These are phyloP conservation scores for Peribatodes rhomboidaria DNA, from an alignment of 2,888 invertebrate species.

Conservation along the genomic window DNA sequence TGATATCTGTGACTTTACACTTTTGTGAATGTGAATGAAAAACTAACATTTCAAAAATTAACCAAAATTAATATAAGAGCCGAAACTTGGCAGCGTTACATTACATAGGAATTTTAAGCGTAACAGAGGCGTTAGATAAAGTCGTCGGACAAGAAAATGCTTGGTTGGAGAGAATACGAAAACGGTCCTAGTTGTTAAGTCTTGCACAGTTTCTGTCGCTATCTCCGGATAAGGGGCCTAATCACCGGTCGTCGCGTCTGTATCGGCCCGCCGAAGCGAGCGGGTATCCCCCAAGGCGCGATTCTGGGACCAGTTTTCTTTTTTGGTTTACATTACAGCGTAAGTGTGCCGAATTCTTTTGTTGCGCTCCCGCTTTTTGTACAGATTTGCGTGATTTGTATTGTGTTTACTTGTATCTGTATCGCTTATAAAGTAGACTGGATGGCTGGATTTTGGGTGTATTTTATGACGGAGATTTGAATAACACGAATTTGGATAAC, in stretches of 20 bases:
- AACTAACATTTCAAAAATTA: slow-evolving; percentile 3
- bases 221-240: slow-evolving; percentile 86
- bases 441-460: slow-evolving; percentile 30
- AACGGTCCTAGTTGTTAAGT: slow-evolving; percentile 86
- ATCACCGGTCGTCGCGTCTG: slow-evolving; percentile 86
- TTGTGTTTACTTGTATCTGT: slow-evolving; percentile 66
- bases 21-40: no score
- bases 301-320: slow-evolving; percentile 86
- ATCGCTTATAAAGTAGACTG: slow-evolving; percentile 47
- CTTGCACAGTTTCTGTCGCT: slow-evolving; percentile 86
- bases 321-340: slow-evolving; percentile 85
- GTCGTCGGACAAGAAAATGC: slow-evolving; percentile 81
- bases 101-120: slow-evolving; percentile 81
- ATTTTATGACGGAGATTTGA: slow-evolving; percentile 29
- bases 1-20: no score
- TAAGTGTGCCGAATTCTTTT: slow-evolving; percentile 86
- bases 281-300: slow-evolving; percentile 81
- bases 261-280: slow-evolving; percentile 81
- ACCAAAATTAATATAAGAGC: slow-evolving; percentile 62
- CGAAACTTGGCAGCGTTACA: slow-evolving; percentile 74
- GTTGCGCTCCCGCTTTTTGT: slow-evolving; percentile 77
- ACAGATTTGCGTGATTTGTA: slow-evolving; percentile 77
- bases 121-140: slow-evolving; percentile 79
- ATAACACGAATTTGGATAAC: slow-evolving; percentile 23
- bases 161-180: slow-evolving; percentile 84